phyloP scores from a whole-genome alignment of 2,113 vertebrate species.

The Upupa epops region DNA sequence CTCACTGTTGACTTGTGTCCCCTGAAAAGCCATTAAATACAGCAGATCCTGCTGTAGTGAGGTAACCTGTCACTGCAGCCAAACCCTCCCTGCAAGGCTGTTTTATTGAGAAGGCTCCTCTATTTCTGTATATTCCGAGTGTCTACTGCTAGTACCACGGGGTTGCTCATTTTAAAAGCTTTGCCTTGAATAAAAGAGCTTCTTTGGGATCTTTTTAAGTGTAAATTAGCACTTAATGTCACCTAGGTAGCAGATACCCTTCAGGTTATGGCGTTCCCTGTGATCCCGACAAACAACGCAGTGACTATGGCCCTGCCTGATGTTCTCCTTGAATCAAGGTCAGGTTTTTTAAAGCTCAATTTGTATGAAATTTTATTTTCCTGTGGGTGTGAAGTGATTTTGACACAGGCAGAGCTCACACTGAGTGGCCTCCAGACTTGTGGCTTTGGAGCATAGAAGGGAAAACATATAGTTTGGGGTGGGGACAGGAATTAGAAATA shows the following conservation, averaged over 20 bases:
- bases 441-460: background rate
- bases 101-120: slow-evolving; percentile 63
- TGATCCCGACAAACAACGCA: slow-evolving; percentile 69
- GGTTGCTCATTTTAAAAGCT: slow-evolving; percentile 56
- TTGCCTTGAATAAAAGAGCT: slow-evolving; percentile 61
- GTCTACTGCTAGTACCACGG: slow-evolving; percentile 49
- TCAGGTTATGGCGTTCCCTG: slow-evolving; percentile 45
- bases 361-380: slow-evolving; percentile 54
- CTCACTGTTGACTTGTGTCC: slow-evolving; percentile 54
- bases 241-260: slow-evolving; percentile 67
- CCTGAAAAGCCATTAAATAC: slow-evolving; percentile 58
- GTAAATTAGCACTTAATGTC: slow-evolving; percentile 50
- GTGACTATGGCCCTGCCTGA: slow-evolving; percentile 70
- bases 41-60: slow-evolving; percentile 40
- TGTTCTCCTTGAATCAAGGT: slow-evolving; percentile 74
- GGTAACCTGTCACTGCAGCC: slow-evolving; percentile 62
- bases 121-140: slow-evolving; percentile 65
- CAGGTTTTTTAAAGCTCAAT: slow-evolving; percentile 73
- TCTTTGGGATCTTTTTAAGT: slow-evolving; percentile 65
- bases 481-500: slow-evolving; percentile 31
- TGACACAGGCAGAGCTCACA: slow-evolving; percentile 39
- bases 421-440: slow-evolving; percentile 49
- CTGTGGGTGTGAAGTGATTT: slow-evolving; percentile 74
- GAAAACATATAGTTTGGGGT: background rate
- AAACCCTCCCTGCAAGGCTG: slow-evolving; percentile 57